phyloP scores from a whole-genome alignment of 1,140 invertebrate species.

The Drosophila seguyi region DNA sequence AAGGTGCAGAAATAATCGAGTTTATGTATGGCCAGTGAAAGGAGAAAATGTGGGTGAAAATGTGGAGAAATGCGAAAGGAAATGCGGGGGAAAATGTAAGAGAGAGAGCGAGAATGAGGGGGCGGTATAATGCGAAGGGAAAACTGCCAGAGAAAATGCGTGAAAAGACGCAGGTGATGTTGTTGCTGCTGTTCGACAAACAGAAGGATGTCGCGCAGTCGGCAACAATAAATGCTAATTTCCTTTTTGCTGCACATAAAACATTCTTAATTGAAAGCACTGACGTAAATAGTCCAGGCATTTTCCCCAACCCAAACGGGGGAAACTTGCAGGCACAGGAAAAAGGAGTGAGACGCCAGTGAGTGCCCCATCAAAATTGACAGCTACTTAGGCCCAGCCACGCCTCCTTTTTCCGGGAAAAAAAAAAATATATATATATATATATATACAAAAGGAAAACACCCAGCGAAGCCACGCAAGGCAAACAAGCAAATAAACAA shows the following conservation, averaged over 20 bases:
- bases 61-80: neutral
- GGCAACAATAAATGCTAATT: conserved; percentile 81
- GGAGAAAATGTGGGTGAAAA: conserved; percentile 5
- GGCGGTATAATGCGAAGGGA: too few relatives aligned
- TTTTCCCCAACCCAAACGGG: neutral
- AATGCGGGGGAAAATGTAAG: neutral
- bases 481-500: conserved; percentile 69
- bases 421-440: too few relatives aligned
- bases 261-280: conserved; percentile 74
- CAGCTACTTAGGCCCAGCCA: conserved; percentile 60
- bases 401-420: neutral
- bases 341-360: neutral
- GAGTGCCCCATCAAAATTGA: conserved; percentile 67
- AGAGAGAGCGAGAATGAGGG: neutral
- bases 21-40: conserved; percentile 43
- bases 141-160: neutral
- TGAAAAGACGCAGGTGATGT: neutral
- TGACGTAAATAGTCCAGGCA: conserved; percentile 64
- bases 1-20: conserved; percentile 65
- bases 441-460: neutral
- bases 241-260: conserved; percentile 68
- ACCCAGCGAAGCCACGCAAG: conserved; percentile 28
- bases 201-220: conserved; percentile 29
- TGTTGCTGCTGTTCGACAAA: too few relatives aligned
- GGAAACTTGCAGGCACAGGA: neutral